Evolutionary conservation across 2,113 vertebrate genomes (phyloP).

Genomic region (Dendropsophus ebraccatus): DNA sequence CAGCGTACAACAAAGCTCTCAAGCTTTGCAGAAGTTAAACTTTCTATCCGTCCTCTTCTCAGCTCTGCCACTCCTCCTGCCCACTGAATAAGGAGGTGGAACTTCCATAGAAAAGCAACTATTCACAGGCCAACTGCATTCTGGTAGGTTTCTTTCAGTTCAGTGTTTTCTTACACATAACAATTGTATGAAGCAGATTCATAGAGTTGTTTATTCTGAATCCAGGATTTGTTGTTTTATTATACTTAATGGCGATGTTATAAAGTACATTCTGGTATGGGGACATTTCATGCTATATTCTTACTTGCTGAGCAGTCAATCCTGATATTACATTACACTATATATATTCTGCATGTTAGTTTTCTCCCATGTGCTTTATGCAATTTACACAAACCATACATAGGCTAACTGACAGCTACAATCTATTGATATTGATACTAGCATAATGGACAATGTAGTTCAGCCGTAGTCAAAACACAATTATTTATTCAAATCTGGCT

Average conservation of each 20-base stretch:
- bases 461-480: not conserved
- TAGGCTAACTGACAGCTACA: not conserved
- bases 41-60: not conserved
- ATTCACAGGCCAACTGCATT: conserved; percentile 19
- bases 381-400: not conserved
- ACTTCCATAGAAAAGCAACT: not conserved
- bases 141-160: conserved; percentile 43
- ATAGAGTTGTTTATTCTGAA: not conserved
- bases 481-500: not conserved
- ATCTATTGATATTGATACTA: not conserved
- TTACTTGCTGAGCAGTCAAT: not conserved
- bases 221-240: not conserved
- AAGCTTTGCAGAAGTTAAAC: not conserved
- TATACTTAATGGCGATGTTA: not conserved
- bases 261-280: not conserved
- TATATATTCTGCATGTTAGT: not conserved
- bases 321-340: too few species aligned
- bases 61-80: conserved; percentile 3
- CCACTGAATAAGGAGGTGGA: conserved; percentile 37
- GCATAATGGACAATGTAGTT: not conserved
- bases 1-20: not conserved
- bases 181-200: not conserved
- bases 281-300: not conserved
- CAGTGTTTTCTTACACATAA: not conserved
- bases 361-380: not conserved